phyloP scores from a whole-genome alignment of 2,113 vertebrate species.

The Oncorhynchus clarkii region DNA sequence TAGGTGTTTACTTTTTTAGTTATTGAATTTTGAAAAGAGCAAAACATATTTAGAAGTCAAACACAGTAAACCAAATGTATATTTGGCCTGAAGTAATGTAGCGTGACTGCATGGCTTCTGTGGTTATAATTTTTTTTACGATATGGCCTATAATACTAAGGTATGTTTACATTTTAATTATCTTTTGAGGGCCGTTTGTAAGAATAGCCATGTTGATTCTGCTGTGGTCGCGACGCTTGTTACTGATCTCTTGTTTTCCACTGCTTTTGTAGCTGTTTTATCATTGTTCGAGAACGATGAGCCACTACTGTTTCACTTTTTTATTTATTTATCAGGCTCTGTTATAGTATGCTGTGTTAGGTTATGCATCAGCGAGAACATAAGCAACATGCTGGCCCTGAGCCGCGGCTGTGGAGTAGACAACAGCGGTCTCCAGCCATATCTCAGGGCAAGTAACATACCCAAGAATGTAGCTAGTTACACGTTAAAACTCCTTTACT shows the following conservation, averaged over 20 bases:
- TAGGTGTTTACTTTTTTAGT: slow-evolving; percentile 19
- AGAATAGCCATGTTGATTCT: background rate
- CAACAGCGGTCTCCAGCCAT: too few relatives aligned
- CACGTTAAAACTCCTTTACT: too few relatives aligned
- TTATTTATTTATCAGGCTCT: background rate
- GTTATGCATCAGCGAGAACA: too few relatives aligned
- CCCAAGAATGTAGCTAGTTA: too few relatives aligned
- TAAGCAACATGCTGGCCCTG: too few relatives aligned
- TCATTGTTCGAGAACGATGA: background rate
- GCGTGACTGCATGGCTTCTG: background rate
- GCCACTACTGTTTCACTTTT: background rate
- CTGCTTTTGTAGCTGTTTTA: background rate
- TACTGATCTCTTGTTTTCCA: background rate
- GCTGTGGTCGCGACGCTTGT: background rate
- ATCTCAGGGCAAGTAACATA: too few relatives aligned
- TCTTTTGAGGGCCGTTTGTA: slow-evolving; percentile 7
- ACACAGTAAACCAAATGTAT: slow-evolving; percentile 34
- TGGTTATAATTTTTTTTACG: background rate
- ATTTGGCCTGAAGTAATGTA: slow-evolving; percentile 29
- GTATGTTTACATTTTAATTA: too few relatives aligned
- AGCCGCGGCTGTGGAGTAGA: too few relatives aligned
- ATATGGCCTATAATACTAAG: too few relatives aligned
- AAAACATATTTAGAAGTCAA: slow-evolving; percentile 48
- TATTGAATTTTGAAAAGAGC: slow-evolving; percentile 47
- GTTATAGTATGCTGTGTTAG: too few relatives aligned